phyloP scores from a whole-genome alignment of 2,113 vertebrate species.

The Ictalurus furcatus region DNA sequence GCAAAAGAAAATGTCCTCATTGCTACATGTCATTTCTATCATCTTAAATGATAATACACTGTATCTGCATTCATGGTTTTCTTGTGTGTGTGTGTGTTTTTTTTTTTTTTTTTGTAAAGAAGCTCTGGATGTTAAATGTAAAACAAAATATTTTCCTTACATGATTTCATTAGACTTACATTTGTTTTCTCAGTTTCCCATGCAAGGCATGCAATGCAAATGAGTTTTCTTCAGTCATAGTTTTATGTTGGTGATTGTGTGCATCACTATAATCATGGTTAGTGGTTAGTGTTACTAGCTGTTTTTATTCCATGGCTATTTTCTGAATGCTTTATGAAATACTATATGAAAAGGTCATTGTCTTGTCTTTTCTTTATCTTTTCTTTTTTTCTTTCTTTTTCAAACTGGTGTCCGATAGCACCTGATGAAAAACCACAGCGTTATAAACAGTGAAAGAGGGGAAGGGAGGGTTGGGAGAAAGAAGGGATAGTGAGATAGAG shows the following conservation, averaged over 20 bases:
- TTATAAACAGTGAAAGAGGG: slow-evolving; percentile 39
- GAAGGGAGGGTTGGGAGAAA: not conserved
- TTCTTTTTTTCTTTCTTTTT: slow-evolving; percentile 17
- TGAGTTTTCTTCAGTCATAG: slow-evolving; percentile 63
- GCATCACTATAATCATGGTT: slow-evolving; percentile 46
- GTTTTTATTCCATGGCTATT: not conserved
- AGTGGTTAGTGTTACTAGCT: slow-evolving; percentile 27
- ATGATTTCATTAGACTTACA: slow-evolving; percentile 79
- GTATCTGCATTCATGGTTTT: slow-evolving; percentile 79
- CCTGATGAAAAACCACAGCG: slow-evolving; percentile 55
- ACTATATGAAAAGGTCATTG: slow-evolving; percentile 51
- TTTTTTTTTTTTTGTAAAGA: slow-evolving; percentile 72
- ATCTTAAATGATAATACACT: slow-evolving; percentile 61
- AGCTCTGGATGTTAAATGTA: slow-evolving; percentile 79
- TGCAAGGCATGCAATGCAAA: slow-evolving; percentile 94
- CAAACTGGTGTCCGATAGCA: slow-evolving; percentile 45
- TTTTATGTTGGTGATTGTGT: slow-evolving; percentile 47
- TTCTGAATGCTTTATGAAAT: slow-evolving; percentile 17
- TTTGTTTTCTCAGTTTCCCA: slow-evolving; percentile 79
- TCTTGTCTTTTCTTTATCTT: slow-evolving; percentile 36
- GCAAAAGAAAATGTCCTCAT: slow-evolving; percentile 69
- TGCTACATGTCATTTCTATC: slow-evolving; percentile 62
- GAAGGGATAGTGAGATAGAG: slow-evolving; percentile 40
- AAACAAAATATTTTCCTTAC: slow-evolving; percentile 71
- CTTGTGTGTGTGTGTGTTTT: not conserved